Evolutionary conservation across 2,113 vertebrate genomes (phyloP), one percentile per base, ranked within the genome.

Genomic region (Coptodon rendalli): DNA sequence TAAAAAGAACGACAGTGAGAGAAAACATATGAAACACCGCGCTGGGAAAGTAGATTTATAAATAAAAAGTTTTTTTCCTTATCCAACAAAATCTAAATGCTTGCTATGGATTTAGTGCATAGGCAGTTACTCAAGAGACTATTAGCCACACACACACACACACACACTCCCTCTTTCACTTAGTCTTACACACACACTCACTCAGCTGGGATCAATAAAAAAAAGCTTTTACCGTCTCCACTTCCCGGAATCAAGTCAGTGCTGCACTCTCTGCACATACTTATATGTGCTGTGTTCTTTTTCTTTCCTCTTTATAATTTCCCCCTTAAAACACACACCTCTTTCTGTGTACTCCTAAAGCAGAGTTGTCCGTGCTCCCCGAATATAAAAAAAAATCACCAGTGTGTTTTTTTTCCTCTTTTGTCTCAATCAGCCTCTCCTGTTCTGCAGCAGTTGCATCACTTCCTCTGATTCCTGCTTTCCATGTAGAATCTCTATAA

Each of bases 211-310:
- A 95, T 95, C 94, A 87, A 95, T 95, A 92, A 66, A 71, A 86
- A 89, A 92, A 94, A 86, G 92, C 94, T 95, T 94, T 95, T 93
- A 95, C 34, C 4, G 86, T 59, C 81, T 87, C 45, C 84, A 81
- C 92, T 94, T 95, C 93, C 92, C 1, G 80, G 89, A 94, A 93
- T 61, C 68, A 11, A 50, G 54, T 91, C 81, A 16, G 66, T n/a
- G 63, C 84, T 84, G 71, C 78, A 81, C 83, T 92, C 68, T n/a
- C 43, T 36, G 17, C 50, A 78, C 50, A 61, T 53, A 81, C 57
- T 61, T 12, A 31, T 5, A 29, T 31, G 8, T 52, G 40, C 38
- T n/a, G 12, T 27, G 12, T 53, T 76, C 38, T 57, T 80, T 22
- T 76, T 57, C n/a, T 24, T 24, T 22, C 29, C 61, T 40, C 2